These are phyloP conservation scores for Rhinoptilus africanus DNA, from an alignment of 2,113 vertebrate species.

Conservation along the genomic window DNA sequence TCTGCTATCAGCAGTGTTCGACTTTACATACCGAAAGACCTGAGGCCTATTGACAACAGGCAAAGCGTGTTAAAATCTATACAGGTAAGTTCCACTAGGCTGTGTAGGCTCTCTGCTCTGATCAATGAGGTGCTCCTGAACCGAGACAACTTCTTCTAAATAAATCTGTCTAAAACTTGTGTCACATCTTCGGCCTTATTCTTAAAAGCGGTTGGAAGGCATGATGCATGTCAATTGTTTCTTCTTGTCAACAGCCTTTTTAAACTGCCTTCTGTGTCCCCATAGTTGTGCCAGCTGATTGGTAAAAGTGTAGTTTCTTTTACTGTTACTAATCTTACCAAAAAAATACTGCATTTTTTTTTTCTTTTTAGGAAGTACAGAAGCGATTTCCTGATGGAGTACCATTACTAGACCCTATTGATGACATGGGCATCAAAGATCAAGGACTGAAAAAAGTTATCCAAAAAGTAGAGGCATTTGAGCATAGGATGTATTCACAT, in stretches of 20 bases:
- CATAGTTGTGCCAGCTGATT: neutral
- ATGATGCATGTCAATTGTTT: neutral
- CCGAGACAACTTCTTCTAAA: neutral
- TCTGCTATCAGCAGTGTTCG: slow-evolving; percentile 94
- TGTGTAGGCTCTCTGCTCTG: neutral
- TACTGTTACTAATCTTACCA: neutral
- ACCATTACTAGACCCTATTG: slow-evolving; percentile 90
- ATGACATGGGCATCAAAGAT: slow-evolving; percentile 98
- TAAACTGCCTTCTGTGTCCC: neutral
- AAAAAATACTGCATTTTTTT: neutral
- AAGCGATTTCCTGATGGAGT: slow-evolving; percentile 94
- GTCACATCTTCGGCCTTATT: neutral
- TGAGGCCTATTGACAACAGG: slow-evolving; percentile 90
- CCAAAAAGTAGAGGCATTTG: slow-evolving; percentile 96
- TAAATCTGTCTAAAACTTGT: neutral
- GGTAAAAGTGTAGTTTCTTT: neutral
- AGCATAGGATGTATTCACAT: slow-evolving; percentile 97
- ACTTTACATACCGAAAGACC: slow-evolving; percentile 94
- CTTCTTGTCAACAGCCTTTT: neutral
- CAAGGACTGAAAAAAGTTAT: slow-evolving; percentile 93
- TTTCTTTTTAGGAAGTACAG: slow-evolving; percentile 86
- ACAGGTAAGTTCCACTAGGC: slow-evolving; percentile 72
- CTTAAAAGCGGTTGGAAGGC: neutral
- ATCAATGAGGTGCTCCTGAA: neutral
- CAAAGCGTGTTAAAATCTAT: slow-evolving; percentile 96